These are phyloP conservation scores for Sebastes hopkinsi DNA, from an alignment of 2,797 vertebrate species.

Conservation along the genomic window DNA sequence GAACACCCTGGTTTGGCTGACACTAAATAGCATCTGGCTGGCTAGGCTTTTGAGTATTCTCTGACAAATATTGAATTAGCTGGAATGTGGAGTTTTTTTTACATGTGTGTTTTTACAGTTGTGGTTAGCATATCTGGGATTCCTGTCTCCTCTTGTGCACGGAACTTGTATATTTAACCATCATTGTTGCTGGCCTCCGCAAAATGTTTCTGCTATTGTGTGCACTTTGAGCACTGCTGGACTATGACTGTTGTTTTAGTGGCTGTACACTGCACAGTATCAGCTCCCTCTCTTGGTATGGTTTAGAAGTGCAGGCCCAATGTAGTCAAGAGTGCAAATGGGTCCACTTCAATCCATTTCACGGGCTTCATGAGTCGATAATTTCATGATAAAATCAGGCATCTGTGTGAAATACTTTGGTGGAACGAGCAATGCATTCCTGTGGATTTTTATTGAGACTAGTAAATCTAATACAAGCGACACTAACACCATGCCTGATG, in stretches of 20 bases:
- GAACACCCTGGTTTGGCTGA: slow-evolving; percentile 67
- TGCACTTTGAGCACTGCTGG: slow-evolving; percentile 26
- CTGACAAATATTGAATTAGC: slow-evolving; percentile 69
- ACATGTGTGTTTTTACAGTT: slow-evolving; percentile 68
- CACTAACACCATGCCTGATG: not conserved
- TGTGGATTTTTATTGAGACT: not conserved
- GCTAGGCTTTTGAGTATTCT: slow-evolving; percentile 50
- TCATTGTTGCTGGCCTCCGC: slow-evolving; percentile 57
- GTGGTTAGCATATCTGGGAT: slow-evolving; percentile 77
- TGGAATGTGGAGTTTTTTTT: slow-evolving; percentile 55
- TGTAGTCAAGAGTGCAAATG: not conserved
- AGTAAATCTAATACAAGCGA: not conserved
- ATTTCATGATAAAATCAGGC: not conserved
- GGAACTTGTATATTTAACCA: slow-evolving; percentile 74
- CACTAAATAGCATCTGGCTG: slow-evolving; percentile 62
- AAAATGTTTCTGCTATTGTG: slow-evolving; percentile 45
- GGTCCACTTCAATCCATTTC: not conserved
- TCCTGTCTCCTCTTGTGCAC: slow-evolving; percentile 57
- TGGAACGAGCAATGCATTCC: not conserved
- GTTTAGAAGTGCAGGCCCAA: slow-evolving; percentile 29
- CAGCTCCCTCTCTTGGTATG: slow-evolving; percentile 60
- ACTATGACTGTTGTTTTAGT: slow-evolving; percentile 19
- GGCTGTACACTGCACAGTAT: not conserved
- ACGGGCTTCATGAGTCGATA: not conserved
- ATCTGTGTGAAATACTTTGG: not conserved